Percentiles rank a stretch among this genome's conserved stretches.
Evolutionary conservation across 2,888 invertebrate genomes (phyloP).

Genomic region (Amphipoea oculea): DNA sequence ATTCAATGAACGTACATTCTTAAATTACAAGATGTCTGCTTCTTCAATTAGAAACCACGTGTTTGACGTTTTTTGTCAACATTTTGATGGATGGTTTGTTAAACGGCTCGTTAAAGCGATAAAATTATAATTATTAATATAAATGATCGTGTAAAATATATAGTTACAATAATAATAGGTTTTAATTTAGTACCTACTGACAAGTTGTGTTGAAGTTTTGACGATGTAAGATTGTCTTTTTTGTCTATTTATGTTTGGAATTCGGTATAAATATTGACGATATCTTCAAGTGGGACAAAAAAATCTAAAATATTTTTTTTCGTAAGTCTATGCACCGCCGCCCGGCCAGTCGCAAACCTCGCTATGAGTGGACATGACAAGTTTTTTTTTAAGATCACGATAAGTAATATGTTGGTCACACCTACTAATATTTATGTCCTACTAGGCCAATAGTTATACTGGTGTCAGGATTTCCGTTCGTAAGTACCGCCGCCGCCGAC

Average conservation of each 20-base stretch:
- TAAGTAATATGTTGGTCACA: neutral
- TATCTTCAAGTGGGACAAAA: constrained; percentile 1
- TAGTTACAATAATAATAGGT: constrained; percentile 16
- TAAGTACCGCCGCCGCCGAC: too few relatives aligned
- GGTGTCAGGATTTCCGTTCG: too few relatives aligned
- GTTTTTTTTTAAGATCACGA: neutral
- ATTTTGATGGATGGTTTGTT: constrained; percentile 52
- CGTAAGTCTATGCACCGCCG: neutral
- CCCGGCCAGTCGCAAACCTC: neutral
- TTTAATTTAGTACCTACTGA: constrained; percentile 28
- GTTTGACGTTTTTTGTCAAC: constrained; percentile 39
- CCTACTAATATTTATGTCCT: neutral
- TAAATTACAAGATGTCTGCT: constrained; percentile 43
- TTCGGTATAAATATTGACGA: neutral
- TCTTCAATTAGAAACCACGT: constrained; percentile 36
- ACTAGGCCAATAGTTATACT: neutral
- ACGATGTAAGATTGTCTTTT: constrained; percentile 12
- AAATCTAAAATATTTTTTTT: neutral
- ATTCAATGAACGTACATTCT: constrained; percentile 27
- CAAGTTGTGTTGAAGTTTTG: constrained; percentile 1
- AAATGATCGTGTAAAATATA: constrained; percentile 16
- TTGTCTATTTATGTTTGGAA: constrained; percentile 5
- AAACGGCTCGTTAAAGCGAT: constrained; percentile 43
- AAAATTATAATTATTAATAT: constrained; percentile 43
- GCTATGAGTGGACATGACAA: neutral